phyloP scores from a whole-genome alignment of 2,888 invertebrate genomes.

The Nezara viridula region DNA sequence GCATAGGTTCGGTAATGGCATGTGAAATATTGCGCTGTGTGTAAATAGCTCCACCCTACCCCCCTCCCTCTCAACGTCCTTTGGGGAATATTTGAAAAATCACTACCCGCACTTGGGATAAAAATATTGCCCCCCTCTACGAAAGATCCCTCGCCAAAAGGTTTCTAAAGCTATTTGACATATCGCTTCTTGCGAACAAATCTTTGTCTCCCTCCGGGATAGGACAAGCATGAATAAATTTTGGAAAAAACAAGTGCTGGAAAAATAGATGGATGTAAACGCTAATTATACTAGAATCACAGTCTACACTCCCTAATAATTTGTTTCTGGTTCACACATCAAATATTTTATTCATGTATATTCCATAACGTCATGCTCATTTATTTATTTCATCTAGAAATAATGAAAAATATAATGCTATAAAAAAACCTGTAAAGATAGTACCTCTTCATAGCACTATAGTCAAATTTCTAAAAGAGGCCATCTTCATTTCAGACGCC shows the following conservation, averaged over 20 bases:
- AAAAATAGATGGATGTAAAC: too few relatives aligned
- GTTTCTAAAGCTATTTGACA: slow-evolving; percentile 8
- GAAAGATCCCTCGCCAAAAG: neutral
- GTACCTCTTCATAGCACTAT: too few relatives aligned
- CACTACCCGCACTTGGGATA: neutral
- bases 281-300: too few relatives aligned
- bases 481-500: too few relatives aligned
- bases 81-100: slow-evolving; percentile 45
- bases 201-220: neutral
- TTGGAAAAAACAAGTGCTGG: neutral
- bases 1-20: slow-evolving; percentile 30
- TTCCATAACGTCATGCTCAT: too few relatives aligned
- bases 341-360: too few relatives aligned
- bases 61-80: neutral
- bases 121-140: neutral
- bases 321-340: too few relatives aligned
- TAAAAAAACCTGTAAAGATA: too few relatives aligned
- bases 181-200: neutral
- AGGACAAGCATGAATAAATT: neutral
- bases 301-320: too few relatives aligned
- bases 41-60: neutral
- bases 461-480: too few relatives aligned
- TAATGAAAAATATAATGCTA: too few relatives aligned
- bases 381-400: too few relatives aligned
- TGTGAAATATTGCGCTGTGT: slow-evolving; percentile 18